Evolutionary conservation across 2,888 invertebrate genomes (phyloP), one percentile per base, ranked within the genome.

Genomic region (Eucera pruinosa): DNA sequence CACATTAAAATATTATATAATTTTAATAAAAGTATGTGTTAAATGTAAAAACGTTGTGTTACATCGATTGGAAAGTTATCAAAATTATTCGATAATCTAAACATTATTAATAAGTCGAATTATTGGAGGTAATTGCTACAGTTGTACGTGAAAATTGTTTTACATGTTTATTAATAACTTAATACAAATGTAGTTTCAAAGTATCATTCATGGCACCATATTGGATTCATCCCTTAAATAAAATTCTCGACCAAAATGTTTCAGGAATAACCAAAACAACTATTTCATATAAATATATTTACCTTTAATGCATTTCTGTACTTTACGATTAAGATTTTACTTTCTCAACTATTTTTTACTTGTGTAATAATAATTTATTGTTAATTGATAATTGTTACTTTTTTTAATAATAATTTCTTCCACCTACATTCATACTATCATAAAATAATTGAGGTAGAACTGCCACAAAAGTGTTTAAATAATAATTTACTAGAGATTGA

Each of bases 151-250:
- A 54, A 30, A 39, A 67, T 61, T 43, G 48, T 33, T 20, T 4
- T 50, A 20, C 9, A 45, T 52, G 75, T 68, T 62, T 27, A 9
- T 58, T 25, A 23, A 23, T 52, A 45, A 47, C 39, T 54, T 43
- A 50, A 27, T 52, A 62, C 11, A 23, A n/a, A n/a, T n/a, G n/a
- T n/a, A n/a, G n/a, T 23, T 68, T 9, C 13, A 11, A 60, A 50
- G 18, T 45, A 39, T n/a, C 18, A 54, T 55, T 61, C 52, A 27
- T 52, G 27, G 18, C 36, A 45, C 15, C 36, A 50, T 2, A 23
- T 48, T 41, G 39, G 78, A 77, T 61, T 64, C 25, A 61, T 69
- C 60, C 68, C 76, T 68, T 62, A 64, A 76, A 62, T 68, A 45
- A 58, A 54, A 20, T 65, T 36, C 36, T 57, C 33, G 11, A 36